phyloP scores from a whole-genome alignment of 1,140 invertebrate genomes.

The Eriocheir sinensis region DNA sequence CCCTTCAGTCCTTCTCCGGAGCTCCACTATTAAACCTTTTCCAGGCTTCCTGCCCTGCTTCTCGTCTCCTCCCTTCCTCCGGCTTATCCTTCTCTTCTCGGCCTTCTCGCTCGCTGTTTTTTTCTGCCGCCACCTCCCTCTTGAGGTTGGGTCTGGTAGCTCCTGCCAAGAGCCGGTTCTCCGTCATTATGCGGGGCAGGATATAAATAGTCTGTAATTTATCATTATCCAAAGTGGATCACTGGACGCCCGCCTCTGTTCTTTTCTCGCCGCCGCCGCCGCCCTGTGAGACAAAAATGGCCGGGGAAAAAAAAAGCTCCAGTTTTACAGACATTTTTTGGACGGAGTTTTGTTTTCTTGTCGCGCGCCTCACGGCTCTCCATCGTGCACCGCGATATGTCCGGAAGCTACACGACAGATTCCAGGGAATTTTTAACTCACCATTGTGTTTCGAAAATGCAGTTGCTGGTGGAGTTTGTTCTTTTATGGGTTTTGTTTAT shows the following conservation, averaged over 20 bases:
- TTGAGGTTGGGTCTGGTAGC: neutral
- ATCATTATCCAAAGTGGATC: constrained; percentile 68
- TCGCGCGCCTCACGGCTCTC: constrained; percentile 69
- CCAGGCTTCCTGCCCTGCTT: neutral
- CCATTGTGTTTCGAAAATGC: constrained; percentile 64
- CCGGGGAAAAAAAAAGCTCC: constrained; percentile 48
- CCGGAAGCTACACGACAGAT: constrained; percentile 71
- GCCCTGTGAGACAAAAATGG: constrained; percentile 59
- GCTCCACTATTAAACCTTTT: constrained; percentile 37
- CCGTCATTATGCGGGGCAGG: constrained; percentile 33
- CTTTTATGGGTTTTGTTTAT: constrained; percentile 30
- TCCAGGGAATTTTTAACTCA: constrained; percentile 63
- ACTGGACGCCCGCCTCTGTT: constrained; percentile 64
- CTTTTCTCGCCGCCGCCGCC: constrained; percentile 58
- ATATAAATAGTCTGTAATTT: constrained; percentile 59
- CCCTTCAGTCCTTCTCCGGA: constrained; percentile 36
- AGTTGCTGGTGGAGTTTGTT: constrained; percentile 43
- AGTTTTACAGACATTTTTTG: constrained; percentile 60
- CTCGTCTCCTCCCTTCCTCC: neutral
- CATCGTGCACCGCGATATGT: constrained; percentile 68
- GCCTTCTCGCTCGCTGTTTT: neutral
- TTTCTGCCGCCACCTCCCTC: neutral
- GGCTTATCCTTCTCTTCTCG: neutral
- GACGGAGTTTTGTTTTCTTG: constrained; percentile 67
- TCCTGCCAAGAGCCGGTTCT: neutral